Conservation (phyloP, 2,888 invertebrate genomes). For the Ichneumon xanthorius region DNA sequence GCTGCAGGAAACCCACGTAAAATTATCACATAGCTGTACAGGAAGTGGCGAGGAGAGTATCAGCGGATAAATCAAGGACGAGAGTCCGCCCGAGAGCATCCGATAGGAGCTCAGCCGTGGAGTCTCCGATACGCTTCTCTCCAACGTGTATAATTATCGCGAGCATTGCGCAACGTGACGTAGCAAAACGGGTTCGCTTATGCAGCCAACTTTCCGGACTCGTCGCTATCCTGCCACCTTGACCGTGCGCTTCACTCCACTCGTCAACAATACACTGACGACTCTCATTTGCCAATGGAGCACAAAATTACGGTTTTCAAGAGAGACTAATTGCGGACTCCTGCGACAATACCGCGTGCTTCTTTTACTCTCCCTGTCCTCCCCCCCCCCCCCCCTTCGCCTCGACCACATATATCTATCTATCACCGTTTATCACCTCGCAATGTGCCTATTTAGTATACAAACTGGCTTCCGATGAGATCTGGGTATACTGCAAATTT, state of each 20-base stretch:
- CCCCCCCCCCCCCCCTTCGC: not conserved
- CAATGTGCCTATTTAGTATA: too few relatives aligned
- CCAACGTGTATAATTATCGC: conserved; percentile 55
- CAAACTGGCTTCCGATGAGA: too few relatives aligned
- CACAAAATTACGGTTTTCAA: conserved; percentile 21
- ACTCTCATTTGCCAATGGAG: conserved; percentile 9
- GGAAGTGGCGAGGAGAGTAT: not conserved
- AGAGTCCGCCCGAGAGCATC: conserved; percentile 1
- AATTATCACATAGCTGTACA: conserved; percentile 51
- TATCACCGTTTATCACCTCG: not conserved
- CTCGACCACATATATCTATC: not conserved
- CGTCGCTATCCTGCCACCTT: conserved; percentile 22
- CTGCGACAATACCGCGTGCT: not conserved
- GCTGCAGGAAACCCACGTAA: conserved; percentile 15
- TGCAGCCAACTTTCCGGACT: not conserved
- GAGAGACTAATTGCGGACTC: not conserved
- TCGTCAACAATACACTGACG: conserved; percentile 8
- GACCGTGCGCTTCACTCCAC: conserved; percentile 10
- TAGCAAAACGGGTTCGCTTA: not conserved
- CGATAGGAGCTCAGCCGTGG: not conserved
- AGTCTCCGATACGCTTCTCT: conserved; percentile 41
- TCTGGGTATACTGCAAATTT: too few relatives aligned
- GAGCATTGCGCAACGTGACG: conserved; percentile 50
- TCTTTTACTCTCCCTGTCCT: not conserved
- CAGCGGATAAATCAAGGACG: conserved; percentile 35